phyloP scores from a whole-genome alignment of 1,140 invertebrate species.

The Caerostris darwini region DNA sequence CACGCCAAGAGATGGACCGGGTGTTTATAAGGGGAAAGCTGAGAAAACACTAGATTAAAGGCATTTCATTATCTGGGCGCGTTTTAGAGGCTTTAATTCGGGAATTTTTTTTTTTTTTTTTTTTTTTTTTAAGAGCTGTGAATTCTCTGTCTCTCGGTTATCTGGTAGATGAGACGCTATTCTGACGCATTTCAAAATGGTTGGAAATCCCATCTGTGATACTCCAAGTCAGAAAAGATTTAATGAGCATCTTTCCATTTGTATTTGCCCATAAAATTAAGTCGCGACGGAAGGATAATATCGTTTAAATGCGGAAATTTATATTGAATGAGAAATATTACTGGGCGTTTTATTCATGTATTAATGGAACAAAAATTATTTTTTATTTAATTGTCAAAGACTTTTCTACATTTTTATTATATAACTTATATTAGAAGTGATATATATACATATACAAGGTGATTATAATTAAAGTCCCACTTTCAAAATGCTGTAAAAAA shows the following conservation, averaged over 20 bases:
- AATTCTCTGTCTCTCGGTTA: background rate
- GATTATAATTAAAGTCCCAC: too few relatives aligned
- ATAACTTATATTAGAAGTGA: too few relatives aligned
- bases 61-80: slow-evolving; percentile 71
- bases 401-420: too few relatives aligned
- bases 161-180: slow-evolving; percentile 27
- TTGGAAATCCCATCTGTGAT: slow-evolving; percentile 29
- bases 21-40: slow-evolving; percentile 63
- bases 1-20: slow-evolving; percentile 52
- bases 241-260: background rate
- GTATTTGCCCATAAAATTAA: slow-evolving; percentile 16
- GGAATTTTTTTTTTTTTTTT: slow-evolving; percentile 29
- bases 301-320: too few relatives aligned
- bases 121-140: background rate
- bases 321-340: too few relatives aligned
- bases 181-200: background rate
- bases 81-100: slow-evolving; percentile 67
- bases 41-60: slow-evolving; percentile 76
- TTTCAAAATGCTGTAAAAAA: too few relatives aligned
- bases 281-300: background rate
- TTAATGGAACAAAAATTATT: too few relatives aligned
- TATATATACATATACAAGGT: too few relatives aligned
- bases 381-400: too few relatives aligned
- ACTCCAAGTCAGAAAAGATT: background rate
- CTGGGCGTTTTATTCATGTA: too few relatives aligned